These are phyloP conservation scores for Steatornis caripensis DNA, from an alignment of 2,113 vertebrate species.

Conservation along the genomic window DNA sequence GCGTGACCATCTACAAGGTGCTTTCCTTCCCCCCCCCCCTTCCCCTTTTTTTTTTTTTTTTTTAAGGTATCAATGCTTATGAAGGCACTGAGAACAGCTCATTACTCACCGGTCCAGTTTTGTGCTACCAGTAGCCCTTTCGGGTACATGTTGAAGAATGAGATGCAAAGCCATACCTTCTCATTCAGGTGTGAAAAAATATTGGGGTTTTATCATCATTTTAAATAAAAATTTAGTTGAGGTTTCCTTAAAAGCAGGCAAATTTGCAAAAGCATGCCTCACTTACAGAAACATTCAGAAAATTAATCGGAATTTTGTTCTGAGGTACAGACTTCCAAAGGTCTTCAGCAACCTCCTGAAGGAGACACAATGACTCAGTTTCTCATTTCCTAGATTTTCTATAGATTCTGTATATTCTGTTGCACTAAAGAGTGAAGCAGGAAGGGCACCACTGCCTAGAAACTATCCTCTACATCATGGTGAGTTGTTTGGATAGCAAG, in stretches of 20 bases:
- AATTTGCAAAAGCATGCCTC: background rate
- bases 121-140: background rate
- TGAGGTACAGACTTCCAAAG: background rate
- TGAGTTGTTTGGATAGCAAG: background rate
- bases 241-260: background rate
- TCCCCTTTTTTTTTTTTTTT: background rate
- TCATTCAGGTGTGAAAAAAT: background rate
- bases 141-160: rapidly evolving
- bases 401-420: background rate
- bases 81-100: background rate
- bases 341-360: background rate
- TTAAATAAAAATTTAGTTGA: background rate
- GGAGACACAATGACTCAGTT: background rate
- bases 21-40: rapidly evolving
- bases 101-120: background rate
- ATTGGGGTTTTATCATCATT: background rate
- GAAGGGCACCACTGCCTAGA: background rate
- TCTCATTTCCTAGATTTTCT: background rate
- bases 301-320: background rate
- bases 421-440: background rate
- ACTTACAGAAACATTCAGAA: background rate
- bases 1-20: background rate
- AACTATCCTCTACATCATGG: background rate
- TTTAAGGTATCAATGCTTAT: background rate
- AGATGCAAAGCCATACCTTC: background rate